Evolutionary conservation across 1,140 invertebrate genomes (phyloP).

Genomic region (Drosophila sproati): DNA sequence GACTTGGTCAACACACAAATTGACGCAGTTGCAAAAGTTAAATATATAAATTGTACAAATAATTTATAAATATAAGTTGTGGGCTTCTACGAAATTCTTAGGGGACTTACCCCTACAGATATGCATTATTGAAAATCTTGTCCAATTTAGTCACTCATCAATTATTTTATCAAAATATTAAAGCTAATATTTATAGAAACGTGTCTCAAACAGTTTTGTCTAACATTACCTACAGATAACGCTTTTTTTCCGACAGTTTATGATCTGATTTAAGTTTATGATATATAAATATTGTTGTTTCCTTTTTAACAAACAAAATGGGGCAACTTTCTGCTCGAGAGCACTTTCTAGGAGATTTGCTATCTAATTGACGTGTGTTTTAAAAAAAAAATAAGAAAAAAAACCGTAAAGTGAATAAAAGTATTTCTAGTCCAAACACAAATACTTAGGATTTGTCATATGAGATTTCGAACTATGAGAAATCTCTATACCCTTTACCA

Average conservation of each 20-base stretch:
- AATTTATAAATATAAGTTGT: not conserved
- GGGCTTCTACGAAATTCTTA: not conserved
- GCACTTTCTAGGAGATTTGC: not conserved
- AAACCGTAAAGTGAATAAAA: not conserved
- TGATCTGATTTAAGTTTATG: slow-evolving; percentile 13
- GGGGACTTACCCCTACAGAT: not conserved
- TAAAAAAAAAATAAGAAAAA: not conserved
- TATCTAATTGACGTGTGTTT: slow-evolving; percentile 41
- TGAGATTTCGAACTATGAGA: not conserved
- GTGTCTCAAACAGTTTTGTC: slow-evolving; percentile 12
- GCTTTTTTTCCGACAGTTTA: slow-evolving; percentile 10
- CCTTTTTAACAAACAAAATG: slow-evolving; percentile 5
- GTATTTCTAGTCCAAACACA: not conserved
- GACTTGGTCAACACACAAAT: slow-evolving; percentile 48
- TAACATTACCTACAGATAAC: slow-evolving; percentile 1
- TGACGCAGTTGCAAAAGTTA: slow-evolving; percentile 59
- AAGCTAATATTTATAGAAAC: slow-evolving; percentile 3
- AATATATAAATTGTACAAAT: slow-evolving; percentile 21
- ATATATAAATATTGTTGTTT: not conserved
- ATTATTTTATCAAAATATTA: not conserved
- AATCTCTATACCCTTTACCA: not conserved
- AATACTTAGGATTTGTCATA: too few species aligned
- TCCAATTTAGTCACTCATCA: not conserved
- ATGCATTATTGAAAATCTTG: not conserved
- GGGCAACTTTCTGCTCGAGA: not conserved